These are phyloP conservation scores for Sitta carolinensis DNA, from an alignment of 2,797 vertebrate genomes.

Conservation along the genomic window DNA sequence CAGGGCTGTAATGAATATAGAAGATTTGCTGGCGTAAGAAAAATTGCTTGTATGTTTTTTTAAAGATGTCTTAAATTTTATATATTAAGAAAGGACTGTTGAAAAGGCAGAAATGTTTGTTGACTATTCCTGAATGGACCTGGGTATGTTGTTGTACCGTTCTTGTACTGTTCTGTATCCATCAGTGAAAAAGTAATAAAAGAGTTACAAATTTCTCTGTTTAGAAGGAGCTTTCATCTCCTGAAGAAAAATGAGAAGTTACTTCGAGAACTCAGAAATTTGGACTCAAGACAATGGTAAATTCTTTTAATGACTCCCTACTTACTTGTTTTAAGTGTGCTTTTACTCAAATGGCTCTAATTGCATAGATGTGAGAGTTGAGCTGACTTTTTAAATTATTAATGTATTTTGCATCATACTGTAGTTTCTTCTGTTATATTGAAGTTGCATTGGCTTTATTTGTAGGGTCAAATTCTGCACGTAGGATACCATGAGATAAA, in stretches of 20 bases:
- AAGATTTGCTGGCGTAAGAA: neutral
- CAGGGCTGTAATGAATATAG: neutral
- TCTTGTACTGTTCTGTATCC: constrained; percentile 34
- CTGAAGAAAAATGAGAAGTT: constrained; percentile 98
- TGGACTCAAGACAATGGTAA: constrained; percentile 98
- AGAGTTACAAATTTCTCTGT: constrained; percentile 68
- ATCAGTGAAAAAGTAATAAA: constrained; percentile 54
- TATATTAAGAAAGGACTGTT: constrained; percentile 26
- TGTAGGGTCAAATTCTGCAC: neutral
- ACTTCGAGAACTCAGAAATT: constrained; percentile 94
- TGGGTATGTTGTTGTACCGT: constrained; percentile 11
- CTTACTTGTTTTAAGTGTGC: neutral
- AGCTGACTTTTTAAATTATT: neutral
- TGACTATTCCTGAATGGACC: constrained; percentile 31
- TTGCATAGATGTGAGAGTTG: neutral
- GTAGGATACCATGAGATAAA: neutral
- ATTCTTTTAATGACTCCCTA: constrained; percentile 9
- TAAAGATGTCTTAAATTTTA: constrained; percentile 33
- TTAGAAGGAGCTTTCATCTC: constrained; percentile 96
- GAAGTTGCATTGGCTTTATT: neutral
- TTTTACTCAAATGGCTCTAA: neutral
- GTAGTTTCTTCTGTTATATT: neutral
- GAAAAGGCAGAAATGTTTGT: constrained; percentile 46
- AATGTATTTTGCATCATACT: neutral
- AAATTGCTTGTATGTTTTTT: constrained; percentile 24